A percentile compares a stretch with the other conserved stretches of the same genome.
These are phyloP conservation scores for Oreotrochilus melanogaster DNA, from an alignment of 2,113 vertebrate species.

Conservation along the genomic window DNA sequence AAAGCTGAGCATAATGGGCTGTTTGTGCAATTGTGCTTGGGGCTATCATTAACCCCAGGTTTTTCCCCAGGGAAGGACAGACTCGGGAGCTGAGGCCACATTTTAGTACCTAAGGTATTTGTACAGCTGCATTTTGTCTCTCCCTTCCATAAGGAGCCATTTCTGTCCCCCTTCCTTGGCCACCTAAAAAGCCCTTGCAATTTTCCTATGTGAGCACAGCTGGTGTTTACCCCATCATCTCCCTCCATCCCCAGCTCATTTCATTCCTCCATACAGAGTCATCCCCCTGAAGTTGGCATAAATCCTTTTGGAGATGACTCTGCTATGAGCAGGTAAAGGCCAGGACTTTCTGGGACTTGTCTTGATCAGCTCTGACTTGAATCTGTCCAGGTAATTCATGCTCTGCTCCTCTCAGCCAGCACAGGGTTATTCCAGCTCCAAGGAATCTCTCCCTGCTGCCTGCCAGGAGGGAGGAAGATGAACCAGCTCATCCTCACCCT, in stretches of 20 bases:
- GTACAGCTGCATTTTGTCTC: neutral
- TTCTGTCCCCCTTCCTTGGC: neutral
- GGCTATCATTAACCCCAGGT: neutral
- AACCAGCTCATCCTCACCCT: neutral
- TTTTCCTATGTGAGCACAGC: neutral
- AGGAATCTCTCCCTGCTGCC: fast-evolving
- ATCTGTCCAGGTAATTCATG: neutral
- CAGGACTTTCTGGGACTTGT: fast-evolving
- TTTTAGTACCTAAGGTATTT: neutral
- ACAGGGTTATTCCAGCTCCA: neutral
- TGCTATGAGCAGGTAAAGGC: neutral
- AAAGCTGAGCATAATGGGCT: neutral
- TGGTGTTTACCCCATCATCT: neutral
- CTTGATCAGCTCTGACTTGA: neutral
- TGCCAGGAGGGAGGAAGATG: neutral
- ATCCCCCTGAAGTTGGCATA: neutral
- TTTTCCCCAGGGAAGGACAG: neutral
- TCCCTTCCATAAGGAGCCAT: neutral
- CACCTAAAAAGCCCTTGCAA: neutral
- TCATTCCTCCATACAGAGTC: neutral
- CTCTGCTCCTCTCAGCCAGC: neutral
- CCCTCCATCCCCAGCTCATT: neutral
- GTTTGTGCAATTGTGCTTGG: neutral
- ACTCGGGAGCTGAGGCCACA: neutral
- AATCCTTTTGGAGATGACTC: neutral